A percentile compares a stretch with the other conserved stretches of the same genome.
These are phyloP conservation scores for Miichthys miiuy DNA, from an alignment of 2,797 vertebrate species.

Conservation along the genomic window DNA sequence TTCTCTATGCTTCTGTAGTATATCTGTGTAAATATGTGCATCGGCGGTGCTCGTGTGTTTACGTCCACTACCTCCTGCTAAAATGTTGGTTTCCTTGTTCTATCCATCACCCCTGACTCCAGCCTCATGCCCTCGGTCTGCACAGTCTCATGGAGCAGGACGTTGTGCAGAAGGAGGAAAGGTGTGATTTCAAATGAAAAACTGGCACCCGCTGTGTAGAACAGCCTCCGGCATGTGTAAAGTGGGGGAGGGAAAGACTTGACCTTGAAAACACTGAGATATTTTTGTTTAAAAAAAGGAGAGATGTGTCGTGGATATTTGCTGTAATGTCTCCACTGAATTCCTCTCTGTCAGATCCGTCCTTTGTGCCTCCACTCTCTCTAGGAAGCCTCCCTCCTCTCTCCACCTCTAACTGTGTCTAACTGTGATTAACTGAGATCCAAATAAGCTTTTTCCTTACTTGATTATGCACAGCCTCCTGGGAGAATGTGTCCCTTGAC, in stretches of 20 bases:
- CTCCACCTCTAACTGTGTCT: neutral
- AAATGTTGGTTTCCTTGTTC: neutral
- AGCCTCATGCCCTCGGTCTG: neutral
- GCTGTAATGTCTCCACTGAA: neutral
- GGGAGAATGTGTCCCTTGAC: conserved; percentile 29
- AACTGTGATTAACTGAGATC: conserved; percentile 35
- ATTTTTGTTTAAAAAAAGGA: neutral
- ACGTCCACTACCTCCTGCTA: conserved; percentile 7
- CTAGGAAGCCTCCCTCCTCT: too few relatives aligned
- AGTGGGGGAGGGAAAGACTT: conserved; percentile 1
- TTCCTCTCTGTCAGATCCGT: neutral
- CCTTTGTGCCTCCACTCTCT: neutral
- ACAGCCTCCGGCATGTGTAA: conserved; percentile 16
- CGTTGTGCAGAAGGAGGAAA: conserved; percentile 38
- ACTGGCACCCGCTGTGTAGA: conserved; percentile 12
- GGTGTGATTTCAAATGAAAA: conserved; percentile 49
- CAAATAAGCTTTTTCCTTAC: conserved; percentile 40
- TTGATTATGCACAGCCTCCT: conserved; percentile 36
- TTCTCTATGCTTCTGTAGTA: neutral
- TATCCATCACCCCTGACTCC: neutral
- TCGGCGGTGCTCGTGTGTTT: conserved; percentile 1
- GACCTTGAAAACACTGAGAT: neutral
- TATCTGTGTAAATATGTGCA: neutral
- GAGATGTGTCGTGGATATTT: neutral
- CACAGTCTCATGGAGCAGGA: conserved; percentile 9